These are phyloP conservation scores for Pungitius pungitius DNA, from an alignment of 2,113 vertebrate genomes.

Conservation along the genomic window DNA sequence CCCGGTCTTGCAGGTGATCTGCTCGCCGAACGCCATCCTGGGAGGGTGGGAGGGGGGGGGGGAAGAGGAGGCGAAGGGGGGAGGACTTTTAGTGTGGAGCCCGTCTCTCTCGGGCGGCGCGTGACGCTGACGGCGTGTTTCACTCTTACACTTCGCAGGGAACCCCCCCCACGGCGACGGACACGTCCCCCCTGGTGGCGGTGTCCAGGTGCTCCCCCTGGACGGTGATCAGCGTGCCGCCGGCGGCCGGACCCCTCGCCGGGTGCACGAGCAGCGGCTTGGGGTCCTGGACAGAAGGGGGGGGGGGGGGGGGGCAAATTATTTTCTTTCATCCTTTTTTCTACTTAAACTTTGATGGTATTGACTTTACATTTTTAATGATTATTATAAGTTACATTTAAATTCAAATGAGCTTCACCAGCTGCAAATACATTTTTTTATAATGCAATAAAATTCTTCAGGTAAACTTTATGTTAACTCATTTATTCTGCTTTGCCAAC, in stretches of 20 bases:
- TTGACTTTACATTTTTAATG: no score
- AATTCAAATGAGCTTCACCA: no score
- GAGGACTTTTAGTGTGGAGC: no score
- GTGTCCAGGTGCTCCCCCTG: constrained; percentile 84
- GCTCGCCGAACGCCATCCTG: constrained; percentile 83
- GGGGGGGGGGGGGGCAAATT: no score
- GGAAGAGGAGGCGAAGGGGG: constrained; percentile 12
- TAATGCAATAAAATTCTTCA: no score
- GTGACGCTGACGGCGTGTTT: background rate
- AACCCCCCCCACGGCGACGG: constrained; percentile 79
- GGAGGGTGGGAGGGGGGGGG: constrained; percentile 12
- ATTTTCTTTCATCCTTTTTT: no score
- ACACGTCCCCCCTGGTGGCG: constrained; percentile 86
- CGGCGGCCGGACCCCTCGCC: constrained; percentile 84
- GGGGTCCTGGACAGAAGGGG: constrained; percentile 85
- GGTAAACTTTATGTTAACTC: no score
- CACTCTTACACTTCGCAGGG: constrained; percentile 86
- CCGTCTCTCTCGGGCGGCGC: no score
- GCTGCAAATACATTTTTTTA: no score
- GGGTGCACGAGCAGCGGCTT: constrained; percentile 78
- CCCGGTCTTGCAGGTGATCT: constrained; percentile 87
- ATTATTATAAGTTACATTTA: no score
- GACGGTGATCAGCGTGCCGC: constrained; percentile 91
- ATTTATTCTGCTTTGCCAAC: no score
- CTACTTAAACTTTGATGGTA: no score